These are phyloP conservation scores for Saccostrea cuccullata DNA, from an alignment of 1,140 invertebrate species.

Conservation along the genomic window DNA sequence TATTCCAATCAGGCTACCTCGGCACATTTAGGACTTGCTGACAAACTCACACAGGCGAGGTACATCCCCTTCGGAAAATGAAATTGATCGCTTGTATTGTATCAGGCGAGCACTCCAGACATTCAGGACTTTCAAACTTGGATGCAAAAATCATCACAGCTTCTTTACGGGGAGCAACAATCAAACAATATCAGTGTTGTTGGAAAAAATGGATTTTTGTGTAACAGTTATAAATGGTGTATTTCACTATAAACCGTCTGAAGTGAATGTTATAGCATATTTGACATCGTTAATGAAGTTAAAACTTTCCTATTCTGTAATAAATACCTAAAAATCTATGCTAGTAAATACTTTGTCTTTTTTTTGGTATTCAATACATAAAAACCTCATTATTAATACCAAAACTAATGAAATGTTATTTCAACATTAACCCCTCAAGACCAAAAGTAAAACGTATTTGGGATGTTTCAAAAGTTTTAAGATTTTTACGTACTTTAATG, in stretches of 20 bases:
- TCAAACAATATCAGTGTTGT: constrained; percentile 42
- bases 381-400: constrained; percentile 38
- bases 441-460: constrained; percentile 50
- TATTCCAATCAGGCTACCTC: constrained; percentile 21
- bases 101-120: constrained; percentile 32
- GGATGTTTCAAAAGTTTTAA: constrained; percentile 57
- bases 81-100: constrained; percentile 39
- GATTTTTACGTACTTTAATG: constrained; percentile 41
- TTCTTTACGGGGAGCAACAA: constrained; percentile 43
- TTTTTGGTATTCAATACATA: constrained; percentile 36
- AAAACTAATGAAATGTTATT: constrained; percentile 58
- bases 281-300: too few species aligned
- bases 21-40: constrained; percentile 39
- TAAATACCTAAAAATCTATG: constrained; percentile 51
- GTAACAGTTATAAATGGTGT: constrained; percentile 26
- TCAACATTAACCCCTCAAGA: constrained; percentile 50
- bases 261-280: too few species aligned
- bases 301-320: constrained; percentile 46
- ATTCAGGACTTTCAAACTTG: too few species aligned
- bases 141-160: constrained; percentile 29
- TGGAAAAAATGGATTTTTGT: constrained; percentile 55
- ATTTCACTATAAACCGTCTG: constrained; percentile 40
- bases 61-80: constrained; percentile 26
- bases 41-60: background rate
- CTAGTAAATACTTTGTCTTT: constrained; percentile 38